Evolutionary conservation across 2,888 invertebrate genomes (phyloP), one percentile per base, ranked within the genome.

Genomic region (Molorchus minor): DNA sequence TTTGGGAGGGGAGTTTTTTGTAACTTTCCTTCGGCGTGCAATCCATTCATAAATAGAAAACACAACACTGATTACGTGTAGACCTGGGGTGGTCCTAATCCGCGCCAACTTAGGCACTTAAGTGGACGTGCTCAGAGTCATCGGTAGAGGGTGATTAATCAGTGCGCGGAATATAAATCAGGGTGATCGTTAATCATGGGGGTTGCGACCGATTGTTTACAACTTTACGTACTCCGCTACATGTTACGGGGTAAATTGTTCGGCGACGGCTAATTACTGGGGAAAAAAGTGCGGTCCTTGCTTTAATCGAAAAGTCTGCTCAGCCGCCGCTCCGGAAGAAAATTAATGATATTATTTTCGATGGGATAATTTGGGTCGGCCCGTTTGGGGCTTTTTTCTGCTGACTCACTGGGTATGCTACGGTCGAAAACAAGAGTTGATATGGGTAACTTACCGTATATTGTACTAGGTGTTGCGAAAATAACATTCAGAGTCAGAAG

Each of bases 171-270:
- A 65, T 66, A 77, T 77, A 76, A 78, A 77, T 77, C 77, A 76
- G 73, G 67, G 59, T 45, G 68, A 70, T 76, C 76, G 75, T 78
- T 78, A 78, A 78, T 78, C 61, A 64, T 64, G 25, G 19, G 41
- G 30, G 52, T 52, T 40, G 40, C 19, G 40, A 30, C 52, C 66
- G 63, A 73, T 71, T 71, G 70, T 71, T 73, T 71, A 68, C 71
- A 67, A 58, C 54, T 64, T 64, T 52, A 56, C 55, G 56, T 40
- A 46, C 47, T 54, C 29, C 61, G 58, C 58, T 58, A 55, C 58
- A 56, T 45, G 47, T 36, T 21, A 52, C 33, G 47, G 44, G 61
- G 58, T 64, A 61, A 64, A 64, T 61, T 64, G 61, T 61, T 36
- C 52, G 41, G n/a, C 36, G 43, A 30, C 25, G 45, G 41, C 54